Evolutionary conservation across 2,113 vertebrate species (phyloP), one percentile per base, ranked within the genome.

Genomic region (Myotis yumanensis): DNA sequence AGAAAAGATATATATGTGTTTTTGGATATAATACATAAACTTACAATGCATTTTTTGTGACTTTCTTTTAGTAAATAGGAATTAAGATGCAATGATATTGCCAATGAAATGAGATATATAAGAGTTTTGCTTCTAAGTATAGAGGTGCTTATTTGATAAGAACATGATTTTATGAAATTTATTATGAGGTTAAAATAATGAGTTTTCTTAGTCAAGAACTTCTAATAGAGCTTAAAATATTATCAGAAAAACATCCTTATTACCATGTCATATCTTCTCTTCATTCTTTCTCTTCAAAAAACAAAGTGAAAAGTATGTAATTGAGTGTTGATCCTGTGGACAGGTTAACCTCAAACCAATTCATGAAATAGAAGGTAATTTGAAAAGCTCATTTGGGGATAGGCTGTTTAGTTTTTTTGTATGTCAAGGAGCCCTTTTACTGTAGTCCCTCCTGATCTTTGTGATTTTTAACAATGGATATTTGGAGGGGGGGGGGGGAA

Each of bases 241-340:
- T 80, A 84, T 37, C 43, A 94, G 28, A 51, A 57, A 93, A 43
- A 76, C 16, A 59, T 71, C 62, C 72, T 86, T 37, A 68, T 85
- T 75, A 32, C 23, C 16, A 15, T 4, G 4, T 37, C 88, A n/a
- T 82, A 54, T 66, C 5, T 93, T 80, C 11, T 72, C 12, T 89
- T 91, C 76, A 40, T 7, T n/a, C 18, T 92, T 89, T 93, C 37
- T 82, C 23, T 93, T 89, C 30, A 40, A 86, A 86, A 94, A 94
- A 48, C n/a, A 54, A 89, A 77, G 48, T 25, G 43, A 91, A 90
- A 73, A 52, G 72, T 35, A 54, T 20, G 23, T 84, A 59, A 52
- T 57, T 22, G 57, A 66, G 12, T 48, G 46, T 18, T 80, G 32
- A 48, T 86, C 75, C 69, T 73, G 15, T 66, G 66, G 84, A 64